A percentile compares a stretch with the other conserved stretches of the same genome.
These are phyloP conservation scores for Cheilosia scutellata DNA, from an alignment of 2,888 invertebrate species.

Conservation along the genomic window DNA sequence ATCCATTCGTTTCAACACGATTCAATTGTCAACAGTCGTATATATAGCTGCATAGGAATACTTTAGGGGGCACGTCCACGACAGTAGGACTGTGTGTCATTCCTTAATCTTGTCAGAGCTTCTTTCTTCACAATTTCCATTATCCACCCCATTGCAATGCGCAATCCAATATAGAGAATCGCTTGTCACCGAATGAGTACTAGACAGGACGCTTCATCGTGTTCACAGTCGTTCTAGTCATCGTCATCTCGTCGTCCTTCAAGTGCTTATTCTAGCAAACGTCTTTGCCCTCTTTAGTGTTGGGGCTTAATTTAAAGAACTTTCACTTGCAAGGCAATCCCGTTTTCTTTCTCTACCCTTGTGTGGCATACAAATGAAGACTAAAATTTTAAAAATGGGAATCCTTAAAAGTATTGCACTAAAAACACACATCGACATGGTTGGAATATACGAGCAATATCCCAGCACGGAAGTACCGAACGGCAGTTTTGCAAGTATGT, in stretches of 20 bases:
- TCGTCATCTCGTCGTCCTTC: neutral
- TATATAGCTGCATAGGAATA: no score
- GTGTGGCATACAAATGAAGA: constrained; percentile 21
- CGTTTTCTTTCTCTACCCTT: neutral
- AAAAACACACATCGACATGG: constrained; percentile 52
- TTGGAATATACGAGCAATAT: constrained; percentile 26
- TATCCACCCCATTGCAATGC: constrained; percentile 14
- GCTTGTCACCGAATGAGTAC: constrained; percentile 3
- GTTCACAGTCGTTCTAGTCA: neutral
- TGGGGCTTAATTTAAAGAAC: constrained; percentile 47
- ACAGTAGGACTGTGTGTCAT: constrained; percentile 32
- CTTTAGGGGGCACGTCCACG: constrained; percentile 18
- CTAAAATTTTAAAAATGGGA: constrained; percentile 45
- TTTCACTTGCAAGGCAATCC: constrained; percentile 7
- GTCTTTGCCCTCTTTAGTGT: constrained; percentile 25
- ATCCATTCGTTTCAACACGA: no score
- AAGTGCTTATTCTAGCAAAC: constrained; percentile 28
- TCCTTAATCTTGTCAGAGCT: constrained; percentile 43
- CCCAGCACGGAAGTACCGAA: constrained; percentile 41
- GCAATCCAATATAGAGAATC: constrained; percentile 58
- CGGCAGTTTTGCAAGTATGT: constrained; percentile 63
- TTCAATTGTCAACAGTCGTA: no score
- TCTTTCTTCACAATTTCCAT: constrained; percentile 33
- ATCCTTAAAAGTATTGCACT: constrained; percentile 58
- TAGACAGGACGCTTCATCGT: neutral